These are phyloP conservation scores for Sebastes vulpes DNA, from an alignment of 2,797 vertebrate genomes.

Conservation along the genomic window DNA sequence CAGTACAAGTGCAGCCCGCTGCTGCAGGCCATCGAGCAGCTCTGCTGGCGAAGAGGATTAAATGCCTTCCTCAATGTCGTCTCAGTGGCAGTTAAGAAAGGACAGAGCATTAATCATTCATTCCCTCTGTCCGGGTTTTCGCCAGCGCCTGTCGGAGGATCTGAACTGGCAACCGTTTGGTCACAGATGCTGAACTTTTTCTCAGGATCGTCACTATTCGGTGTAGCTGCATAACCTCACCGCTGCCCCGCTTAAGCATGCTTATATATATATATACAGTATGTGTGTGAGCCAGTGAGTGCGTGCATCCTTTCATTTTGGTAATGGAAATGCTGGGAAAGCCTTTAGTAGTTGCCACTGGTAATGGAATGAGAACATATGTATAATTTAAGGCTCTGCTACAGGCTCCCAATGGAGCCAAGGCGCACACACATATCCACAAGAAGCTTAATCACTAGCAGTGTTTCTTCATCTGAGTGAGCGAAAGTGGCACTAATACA, in stretches of 20 bases:
- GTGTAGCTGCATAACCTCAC: neutral
- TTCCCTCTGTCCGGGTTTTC: constrained; percentile 39
- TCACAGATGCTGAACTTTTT: constrained; percentile 35
- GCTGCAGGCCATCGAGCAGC: constrained; percentile 30
- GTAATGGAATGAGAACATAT: constrained; percentile 84
- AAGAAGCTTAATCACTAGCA: constrained; percentile 66
- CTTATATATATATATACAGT: neutral
- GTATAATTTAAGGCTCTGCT: constrained; percentile 82
- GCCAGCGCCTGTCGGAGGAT: constrained; percentile 25
- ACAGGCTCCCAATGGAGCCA: constrained; percentile 62
- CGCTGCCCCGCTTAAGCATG: neutral
- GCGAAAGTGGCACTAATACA: constrained; percentile 74
- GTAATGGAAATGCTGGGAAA: constrained; percentile 83
- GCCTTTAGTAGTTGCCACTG: constrained; percentile 76
- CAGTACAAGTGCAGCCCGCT: constrained; percentile 1
- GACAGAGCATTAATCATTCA: constrained; percentile 58
- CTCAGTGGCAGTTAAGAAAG: constrained; percentile 51
- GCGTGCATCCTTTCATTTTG: constrained; percentile 70
- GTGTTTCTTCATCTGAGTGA: constrained; percentile 74
- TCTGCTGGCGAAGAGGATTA: constrained; percentile 38
- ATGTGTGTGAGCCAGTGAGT: neutral
- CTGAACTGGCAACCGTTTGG: constrained; percentile 44
- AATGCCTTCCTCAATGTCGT: constrained; percentile 45
- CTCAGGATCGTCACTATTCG: neutral
- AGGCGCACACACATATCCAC: constrained; percentile 8